phyloP scores from a whole-genome alignment of 2,797 vertebrate genomes.

The Gephyroberyx darwinii region DNA sequence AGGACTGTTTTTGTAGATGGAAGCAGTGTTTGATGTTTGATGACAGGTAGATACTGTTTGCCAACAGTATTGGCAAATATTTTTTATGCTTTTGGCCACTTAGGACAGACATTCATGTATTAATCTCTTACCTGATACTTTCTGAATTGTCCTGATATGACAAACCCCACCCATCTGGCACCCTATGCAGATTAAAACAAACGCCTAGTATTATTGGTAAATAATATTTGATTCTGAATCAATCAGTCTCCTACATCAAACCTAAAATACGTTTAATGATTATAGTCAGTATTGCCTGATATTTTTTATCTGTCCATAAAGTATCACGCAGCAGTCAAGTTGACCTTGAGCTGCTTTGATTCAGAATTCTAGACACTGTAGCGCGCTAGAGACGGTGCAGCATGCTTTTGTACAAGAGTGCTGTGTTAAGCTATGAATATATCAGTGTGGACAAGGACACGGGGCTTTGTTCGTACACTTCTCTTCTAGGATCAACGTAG shows the following conservation, averaged over 20 bases:
- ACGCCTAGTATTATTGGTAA: neutral
- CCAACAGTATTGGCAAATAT: neutral
- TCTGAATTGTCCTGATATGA: neutral
- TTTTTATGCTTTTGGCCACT: neutral
- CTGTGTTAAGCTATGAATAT: constrained; percentile 23
- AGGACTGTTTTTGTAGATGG: neutral
- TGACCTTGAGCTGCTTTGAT: neutral
- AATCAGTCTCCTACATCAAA: neutral
- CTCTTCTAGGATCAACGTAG: neutral
- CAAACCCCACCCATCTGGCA: neutral
- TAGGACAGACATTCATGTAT: too few species aligned
- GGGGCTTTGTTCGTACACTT: constrained; percentile 18
- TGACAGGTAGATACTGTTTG: neutral
- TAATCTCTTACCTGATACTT: neutral
- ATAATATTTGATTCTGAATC: neutral
- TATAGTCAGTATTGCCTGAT: neutral
- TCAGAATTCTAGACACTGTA: constrained; percentile 26
- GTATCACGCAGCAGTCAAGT: neutral
- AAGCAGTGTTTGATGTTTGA: neutral
- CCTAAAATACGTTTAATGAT: neutral
- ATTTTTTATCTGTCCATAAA: neutral
- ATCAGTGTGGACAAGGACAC: constrained; percentile 29
- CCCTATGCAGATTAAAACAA: neutral
- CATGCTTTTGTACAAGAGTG: constrained; percentile 17
- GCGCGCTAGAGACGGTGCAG: constrained; percentile 10